Percentiles rank a stretch among this genome's conserved stretches.
Evolutionary conservation across 2,888 invertebrate genomes (phyloP).

Genomic region (Acanthococcus lagerstroemiae): DNA sequence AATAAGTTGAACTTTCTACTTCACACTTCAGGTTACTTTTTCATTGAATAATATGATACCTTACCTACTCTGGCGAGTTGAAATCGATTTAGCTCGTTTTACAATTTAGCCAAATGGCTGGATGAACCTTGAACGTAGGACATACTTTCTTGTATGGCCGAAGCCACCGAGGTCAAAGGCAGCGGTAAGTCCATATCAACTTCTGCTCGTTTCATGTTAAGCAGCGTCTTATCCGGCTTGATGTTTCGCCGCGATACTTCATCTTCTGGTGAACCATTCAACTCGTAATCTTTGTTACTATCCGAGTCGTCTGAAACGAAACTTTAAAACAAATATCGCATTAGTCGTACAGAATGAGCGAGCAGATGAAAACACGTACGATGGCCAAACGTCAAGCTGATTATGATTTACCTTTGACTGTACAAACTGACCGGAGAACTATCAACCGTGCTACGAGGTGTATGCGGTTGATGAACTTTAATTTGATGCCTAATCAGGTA

Average conservation of each 20-base stretch:
- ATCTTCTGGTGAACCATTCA: neutral
- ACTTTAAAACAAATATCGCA: neutral
- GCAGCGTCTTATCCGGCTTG: neutral
- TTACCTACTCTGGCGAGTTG: no score
- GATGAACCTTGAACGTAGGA: slow-evolving; percentile 6
- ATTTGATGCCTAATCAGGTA: slow-evolving; percentile 68
- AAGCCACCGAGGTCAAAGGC: neutral
- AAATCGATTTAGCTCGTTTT: no score
- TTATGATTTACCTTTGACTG: no score
- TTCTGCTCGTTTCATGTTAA: no score
- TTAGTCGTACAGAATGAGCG: neutral
- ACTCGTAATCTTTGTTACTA: slow-evolving; percentile 7
- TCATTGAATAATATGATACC: no score
- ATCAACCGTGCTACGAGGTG: neutral
- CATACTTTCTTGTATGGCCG: slow-evolving; percentile 11
- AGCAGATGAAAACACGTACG: no score
- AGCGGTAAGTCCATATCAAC: no score
- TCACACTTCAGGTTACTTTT: no score
- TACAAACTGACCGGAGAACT: no score
- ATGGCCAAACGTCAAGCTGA: no score
- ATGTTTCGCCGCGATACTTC: no score
- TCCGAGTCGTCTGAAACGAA: slow-evolving; percentile 11
- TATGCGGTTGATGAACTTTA: slow-evolving; percentile 49
- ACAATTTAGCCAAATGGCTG: slow-evolving; percentile 14
- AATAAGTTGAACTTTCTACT: no score